Base-by-base conservation (phyloP, 92 coral and sea anemone species). In the Desmophyllum pertusum region DNA sequence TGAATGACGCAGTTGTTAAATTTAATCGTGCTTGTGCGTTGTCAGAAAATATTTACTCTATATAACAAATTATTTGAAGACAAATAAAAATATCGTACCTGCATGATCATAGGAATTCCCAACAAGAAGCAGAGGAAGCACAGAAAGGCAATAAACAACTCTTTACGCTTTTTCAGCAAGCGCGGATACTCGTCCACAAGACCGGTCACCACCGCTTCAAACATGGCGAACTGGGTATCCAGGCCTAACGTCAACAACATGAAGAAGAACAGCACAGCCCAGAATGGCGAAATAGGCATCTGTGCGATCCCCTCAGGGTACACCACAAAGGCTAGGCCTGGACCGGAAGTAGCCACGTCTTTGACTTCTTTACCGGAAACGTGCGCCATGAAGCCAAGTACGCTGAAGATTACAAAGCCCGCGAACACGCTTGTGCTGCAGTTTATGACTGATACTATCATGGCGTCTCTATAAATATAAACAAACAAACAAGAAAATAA, bases 171-270 rank as follows among this genome's bases (percentile, higher is more conserved):
- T 65, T 91, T 91, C 48, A 97, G 91, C 10, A 75, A 75, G 76
- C 78, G 82, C 40, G 93, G 91, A 46, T 97, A 97, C 86, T 97
- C 99, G 83, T 97, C 99, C 14, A 96, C 99, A 36, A 97, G 87
- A 1, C 99, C 99, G 3, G 99, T 97, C n/a, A 96, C 98, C 11
- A 97, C 99, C 4, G 99, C 99, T 78, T 97, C 99, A 82, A 97
- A 91, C 99, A 97, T 97, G 85, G 99, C 99, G 83, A 97, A 97
- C 95, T 97, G 99, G 10, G 99, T 97, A 78, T 97, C 99, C n/a
- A 97, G 90, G 13, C 99, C 99, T 75, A 97, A 80, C 7, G 99
- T 97, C 18, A 97, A 75, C 91, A 97, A 55, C 99, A 97, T 97
- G 93, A 97, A 96, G 86, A 96, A 96, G 87, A 97, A 97, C 77